Evolutionary conservation across 1,140 invertebrate species (phyloP), one percentile per base, ranked within the genome.

Genomic region (Trichonephila clavata): DNA sequence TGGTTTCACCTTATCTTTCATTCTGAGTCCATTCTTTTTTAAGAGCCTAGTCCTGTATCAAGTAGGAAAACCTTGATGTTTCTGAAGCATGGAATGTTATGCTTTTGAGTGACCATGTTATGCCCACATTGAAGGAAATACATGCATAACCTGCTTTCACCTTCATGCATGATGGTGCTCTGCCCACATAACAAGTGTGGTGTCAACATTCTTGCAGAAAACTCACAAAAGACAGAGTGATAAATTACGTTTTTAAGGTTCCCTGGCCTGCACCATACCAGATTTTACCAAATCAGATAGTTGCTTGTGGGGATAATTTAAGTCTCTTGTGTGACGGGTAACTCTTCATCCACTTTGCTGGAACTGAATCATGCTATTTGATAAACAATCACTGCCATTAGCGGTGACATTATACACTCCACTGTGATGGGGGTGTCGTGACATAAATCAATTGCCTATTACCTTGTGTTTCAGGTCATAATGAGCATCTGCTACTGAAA

Each of bases 331-430:
- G 18, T 84, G n/a, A 8, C 57, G 14, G 6, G 43, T n/a, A n/a
- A 2, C 21, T 20, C 20, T 43, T 8, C 27, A 13, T 0, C 81
- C 50, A 84, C 50, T 57, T 39, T 84, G 3, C 1, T 84, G 39
- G 81, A 84, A 84, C 81, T 57, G 39, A 57, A 84, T 60, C 8
- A 60, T 60, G 57, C 50, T 21, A 60, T 84, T 59, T 20, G n/a
- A 59, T 2, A 8, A 0, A 59, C 50, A 21, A 21, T 59, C 24
- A 5, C 6, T 24, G 57, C 4, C 43, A 59, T 84, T n/a, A 20
- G n/a, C 60, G 7, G 50, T 3, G 81, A 24, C 6, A 84, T 84
- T 43, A 43, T 84, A 24, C 21, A 27, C 21, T 84, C 50, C 16
- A 50, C 50, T 59, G 43, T 84, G 7, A 84, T 21, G 21, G 81